A percentile compares a stretch with the other conserved stretches of the same genome.
phyloP scores from a whole-genome alignment of 53 echinoderm and acorn worm species.

The Paelopatides confundens region DNA sequence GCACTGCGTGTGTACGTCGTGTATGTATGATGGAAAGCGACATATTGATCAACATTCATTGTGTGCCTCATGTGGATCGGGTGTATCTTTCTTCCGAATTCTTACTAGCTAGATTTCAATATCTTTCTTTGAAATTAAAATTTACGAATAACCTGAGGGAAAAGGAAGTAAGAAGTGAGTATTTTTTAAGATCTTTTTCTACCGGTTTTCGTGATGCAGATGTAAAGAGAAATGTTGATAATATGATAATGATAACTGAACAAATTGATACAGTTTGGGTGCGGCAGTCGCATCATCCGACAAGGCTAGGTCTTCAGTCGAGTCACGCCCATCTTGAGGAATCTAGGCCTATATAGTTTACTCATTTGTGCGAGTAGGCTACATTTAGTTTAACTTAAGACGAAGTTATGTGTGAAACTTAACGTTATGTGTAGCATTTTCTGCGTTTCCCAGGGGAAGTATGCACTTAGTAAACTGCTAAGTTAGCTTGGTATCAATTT shows the following conservation, averaged over 20 bases:
- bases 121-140: background rate
- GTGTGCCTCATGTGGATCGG: conserved; percentile 3
- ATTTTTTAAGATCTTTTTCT: background rate
- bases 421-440: too few species aligned
- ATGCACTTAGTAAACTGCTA: too few species aligned
- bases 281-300: background rate
- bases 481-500: too few species aligned
- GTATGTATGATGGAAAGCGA: background rate
- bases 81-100: background rate
- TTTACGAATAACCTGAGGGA: background rate
- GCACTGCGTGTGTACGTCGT: background rate
- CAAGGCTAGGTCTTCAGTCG: too few species aligned
- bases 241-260: too few species aligned
- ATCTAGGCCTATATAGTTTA: too few species aligned
- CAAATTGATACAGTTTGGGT: background rate
- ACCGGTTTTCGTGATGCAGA: too few species aligned
- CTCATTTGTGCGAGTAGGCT: too few species aligned
- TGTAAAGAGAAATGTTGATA: too few species aligned
- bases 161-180: background rate
- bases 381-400: too few species aligned
- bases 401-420: too few species aligned
- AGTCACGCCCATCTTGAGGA: background rate
- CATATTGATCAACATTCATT: background rate
- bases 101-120: background rate
- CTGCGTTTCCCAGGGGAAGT: too few species aligned